Base-by-base conservation (phyloP, 2,113 vertebrate species). In the Mus pahari region DNA sequence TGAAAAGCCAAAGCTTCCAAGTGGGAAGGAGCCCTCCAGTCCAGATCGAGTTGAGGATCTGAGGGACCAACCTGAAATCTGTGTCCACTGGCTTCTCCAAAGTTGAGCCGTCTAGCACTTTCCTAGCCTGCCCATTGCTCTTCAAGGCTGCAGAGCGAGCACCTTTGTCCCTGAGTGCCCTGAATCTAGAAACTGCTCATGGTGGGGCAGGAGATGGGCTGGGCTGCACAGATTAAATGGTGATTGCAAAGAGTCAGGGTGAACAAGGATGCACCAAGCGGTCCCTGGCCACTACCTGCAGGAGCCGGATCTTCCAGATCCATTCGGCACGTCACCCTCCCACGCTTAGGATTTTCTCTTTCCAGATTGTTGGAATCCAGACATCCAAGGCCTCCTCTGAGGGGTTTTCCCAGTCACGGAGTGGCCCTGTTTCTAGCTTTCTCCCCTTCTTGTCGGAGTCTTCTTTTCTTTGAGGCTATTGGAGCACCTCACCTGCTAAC, bases 51-150 rank as follows among this genome's bases (percentile, higher is more conserved):
- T 50, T 3, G 42, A 55, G 50, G 39, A 20, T 24, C 53, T 55
- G 42, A n/a, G 48, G 83, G 28, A 42, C 58, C 50, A 55, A 77
- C 5, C 6, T 66, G 26, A 19, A 71, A 64, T 28, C 78, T 58
- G 17, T 58, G 53, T 81, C 78, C 7, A 48, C 22, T 75, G 36
- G 24, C 10, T 82, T 95, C 81, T 53, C 0, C 36, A 84, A 62
- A 70, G 64, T 31, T 74, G 20, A 24, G 66, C 70, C 33, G n/a
- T 71, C 90, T 53, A 39, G 42, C 45, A 74, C 45, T 28, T 33
- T n/a, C 39, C 1, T 3, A 0, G 8, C 24, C 77, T 14, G 60
- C 68, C 16, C 7, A 0, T 45, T 42, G 78, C 31, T 48, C 53
- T n/a, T 45, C 24, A 17, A 75, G 33, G 7, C 64, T 36, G 22